Conservation (phyloP, 2,797 vertebrate species). For the Aulostomus chinensis region DNA sequence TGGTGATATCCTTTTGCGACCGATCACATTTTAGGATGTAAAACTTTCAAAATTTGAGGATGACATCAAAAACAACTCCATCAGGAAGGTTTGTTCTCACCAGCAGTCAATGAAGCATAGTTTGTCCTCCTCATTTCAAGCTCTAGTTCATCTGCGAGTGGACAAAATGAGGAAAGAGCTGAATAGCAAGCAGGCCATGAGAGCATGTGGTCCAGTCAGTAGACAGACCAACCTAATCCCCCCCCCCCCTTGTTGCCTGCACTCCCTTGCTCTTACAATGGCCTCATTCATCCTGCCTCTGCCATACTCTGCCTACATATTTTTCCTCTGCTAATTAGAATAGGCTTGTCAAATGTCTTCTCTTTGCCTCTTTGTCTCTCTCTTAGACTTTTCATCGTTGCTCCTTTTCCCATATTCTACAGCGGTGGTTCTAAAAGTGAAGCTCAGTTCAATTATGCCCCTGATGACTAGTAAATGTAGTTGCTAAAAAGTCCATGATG, state of each 20-base stretch:
- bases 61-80: too few relatives aligned
- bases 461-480: too few relatives aligned
- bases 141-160: constrained; percentile 34
- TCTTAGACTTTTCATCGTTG: constrained; percentile 36
- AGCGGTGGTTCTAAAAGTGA: constrained; percentile 6
- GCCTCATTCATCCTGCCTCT: constrained; percentile 79
- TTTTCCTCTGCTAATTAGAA: constrained; percentile 82
- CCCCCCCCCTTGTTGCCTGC: constrained; percentile 54
- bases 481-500: too few relatives aligned
- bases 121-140: constrained; percentile 14
- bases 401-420: constrained; percentile 30
- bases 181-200: constrained; percentile 74
- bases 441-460: too few relatives aligned
- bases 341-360: constrained; percentile 75
- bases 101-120: constrained; percentile 8
- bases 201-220: constrained; percentile 79
- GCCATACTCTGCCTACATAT: constrained; percentile 81
- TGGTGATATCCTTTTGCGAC: neutral
- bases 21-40: neutral
- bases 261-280: constrained; percentile 75
- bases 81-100: too few relatives aligned
- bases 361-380: constrained; percentile 53
- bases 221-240: constrained; percentile 73
- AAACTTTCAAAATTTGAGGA: too few relatives aligned
- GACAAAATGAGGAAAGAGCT: constrained; percentile 54